Conservation (phyloP, 2,888 invertebrate species). For the Aquatica leii region DNA sequence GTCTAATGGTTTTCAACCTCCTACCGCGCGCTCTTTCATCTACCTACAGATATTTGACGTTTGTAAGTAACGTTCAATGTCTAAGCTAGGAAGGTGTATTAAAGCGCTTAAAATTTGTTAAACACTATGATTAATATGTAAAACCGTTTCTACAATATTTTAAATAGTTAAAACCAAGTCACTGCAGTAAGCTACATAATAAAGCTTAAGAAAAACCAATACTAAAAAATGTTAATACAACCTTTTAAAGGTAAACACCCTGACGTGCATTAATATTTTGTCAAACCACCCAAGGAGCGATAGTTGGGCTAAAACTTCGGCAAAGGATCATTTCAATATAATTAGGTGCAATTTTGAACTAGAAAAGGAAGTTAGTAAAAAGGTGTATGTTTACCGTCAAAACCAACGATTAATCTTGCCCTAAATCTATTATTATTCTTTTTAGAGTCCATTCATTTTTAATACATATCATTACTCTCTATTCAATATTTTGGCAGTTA, state of each 20-base stretch:
- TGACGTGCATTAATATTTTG: conserved; percentile 11
- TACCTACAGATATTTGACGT: conserved; percentile 34
- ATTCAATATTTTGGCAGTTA: conserved; percentile 50
- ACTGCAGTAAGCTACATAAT: no score
- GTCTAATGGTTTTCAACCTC: conserved; percentile 38
- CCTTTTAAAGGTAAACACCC: conserved; percentile 11
- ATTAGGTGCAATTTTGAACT: conserved; percentile 43
- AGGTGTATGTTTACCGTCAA: conserved; percentile 41
- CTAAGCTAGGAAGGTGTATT: no score
- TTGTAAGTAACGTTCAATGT: conserved; percentile 15
- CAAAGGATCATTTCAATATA: conserved; percentile 36
- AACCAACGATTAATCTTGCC: conserved; percentile 42
- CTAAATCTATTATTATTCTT: conserved; percentile 43
- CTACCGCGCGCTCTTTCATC: conserved; percentile 36
- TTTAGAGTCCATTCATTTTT: conserved; percentile 41
- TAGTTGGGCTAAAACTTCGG: conserved; percentile 24
- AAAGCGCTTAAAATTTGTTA: no score
- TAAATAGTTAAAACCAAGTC: no score
- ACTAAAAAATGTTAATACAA: neutral
- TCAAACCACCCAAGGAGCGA: conserved; percentile 35
- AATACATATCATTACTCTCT: conserved; percentile 47
- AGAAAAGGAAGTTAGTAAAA: conserved; percentile 38
- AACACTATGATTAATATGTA: no score
- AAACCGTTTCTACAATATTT: no score
- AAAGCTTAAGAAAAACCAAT: no score